A percentile compares a stretch with the other conserved stretches of the same genome.
Conservation (phyloP, 1,140 invertebrate species). For the Trichomalopsis sarcophagae region DNA sequence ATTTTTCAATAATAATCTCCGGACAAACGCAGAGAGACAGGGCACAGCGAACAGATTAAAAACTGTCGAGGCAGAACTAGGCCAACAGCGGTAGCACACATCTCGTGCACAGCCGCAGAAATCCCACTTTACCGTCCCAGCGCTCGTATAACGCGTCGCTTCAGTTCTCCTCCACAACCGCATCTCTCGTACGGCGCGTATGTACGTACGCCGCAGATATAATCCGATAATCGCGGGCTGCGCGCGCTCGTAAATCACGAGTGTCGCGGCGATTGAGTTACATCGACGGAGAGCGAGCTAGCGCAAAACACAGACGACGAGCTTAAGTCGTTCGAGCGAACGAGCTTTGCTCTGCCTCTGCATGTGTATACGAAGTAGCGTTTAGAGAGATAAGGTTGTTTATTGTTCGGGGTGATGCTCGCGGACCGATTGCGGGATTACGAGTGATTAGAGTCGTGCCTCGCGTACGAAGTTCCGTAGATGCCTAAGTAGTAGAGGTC, state of each 20-base stretch:
- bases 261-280: conserved; percentile 13
- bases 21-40: too few relatives aligned
- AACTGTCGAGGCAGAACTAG: background rate
- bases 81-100: background rate
- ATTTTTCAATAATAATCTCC: too few relatives aligned
- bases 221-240: conserved; percentile 26
- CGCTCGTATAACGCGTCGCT: background rate
- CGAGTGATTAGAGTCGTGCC: too few relatives aligned
- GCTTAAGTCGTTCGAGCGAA: background rate
- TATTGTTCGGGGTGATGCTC: background rate
- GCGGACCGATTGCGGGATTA: too few relatives aligned
- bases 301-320: background rate
- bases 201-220: background rate
- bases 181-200: background rate
- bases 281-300: background rate
- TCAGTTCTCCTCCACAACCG: background rate
- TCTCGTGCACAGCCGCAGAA: background rate
- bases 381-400: conserved; percentile 3
- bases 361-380: background rate
- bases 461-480: too few relatives aligned
- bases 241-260: conserved; percentile 13
- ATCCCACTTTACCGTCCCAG: background rate
- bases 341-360: background rate
- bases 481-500: too few relatives aligned
- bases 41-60: background rate